Evolutionary conservation across 2,888 invertebrate species (phyloP).

Genomic region (Leucoma salicis): DNA sequence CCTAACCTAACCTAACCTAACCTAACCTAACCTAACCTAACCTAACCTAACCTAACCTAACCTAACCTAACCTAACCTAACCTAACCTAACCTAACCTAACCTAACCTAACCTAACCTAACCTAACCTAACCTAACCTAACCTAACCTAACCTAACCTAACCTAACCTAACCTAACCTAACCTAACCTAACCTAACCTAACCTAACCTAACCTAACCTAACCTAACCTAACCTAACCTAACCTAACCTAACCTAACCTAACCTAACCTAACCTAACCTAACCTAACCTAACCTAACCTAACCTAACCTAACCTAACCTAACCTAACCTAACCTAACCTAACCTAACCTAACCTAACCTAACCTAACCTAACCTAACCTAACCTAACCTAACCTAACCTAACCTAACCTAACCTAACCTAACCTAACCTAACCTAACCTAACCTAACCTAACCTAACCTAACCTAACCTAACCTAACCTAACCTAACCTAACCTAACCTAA

Average conservation of each 20-base stretch:
- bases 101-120: slow-evolving; percentile 26
- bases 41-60: slow-evolving; percentile 29
- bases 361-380: slow-evolving; percentile 10
- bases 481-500: slow-evolving; percentile 6
- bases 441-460: slow-evolving; percentile 6
- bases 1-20: slow-evolving; percentile 10
- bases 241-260: slow-evolving; percentile 19
- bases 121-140: slow-evolving; percentile 18
- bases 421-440: slow-evolving; percentile 14
- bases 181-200: slow-evolving; percentile 15
- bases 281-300: slow-evolving; percentile 7
- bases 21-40: slow-evolving; percentile 22
- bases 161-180: slow-evolving; percentile 12
- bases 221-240: slow-evolving; percentile 15
- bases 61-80: slow-evolving; percentile 28
- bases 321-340: background rate
- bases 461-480: slow-evolving; percentile 6
- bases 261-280: slow-evolving; percentile 7
- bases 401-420: slow-evolving; percentile 19
- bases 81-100: slow-evolving; percentile 28
- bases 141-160: slow-evolving; percentile 14
- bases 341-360: slow-evolving; percentile 7
- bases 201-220: slow-evolving; percentile 19
- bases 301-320: slow-evolving; percentile 3
- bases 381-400: slow-evolving; percentile 12